Base-by-base conservation (phyloP, 2,797 vertebrate species). In the Ctenopoma multispine region DNA sequence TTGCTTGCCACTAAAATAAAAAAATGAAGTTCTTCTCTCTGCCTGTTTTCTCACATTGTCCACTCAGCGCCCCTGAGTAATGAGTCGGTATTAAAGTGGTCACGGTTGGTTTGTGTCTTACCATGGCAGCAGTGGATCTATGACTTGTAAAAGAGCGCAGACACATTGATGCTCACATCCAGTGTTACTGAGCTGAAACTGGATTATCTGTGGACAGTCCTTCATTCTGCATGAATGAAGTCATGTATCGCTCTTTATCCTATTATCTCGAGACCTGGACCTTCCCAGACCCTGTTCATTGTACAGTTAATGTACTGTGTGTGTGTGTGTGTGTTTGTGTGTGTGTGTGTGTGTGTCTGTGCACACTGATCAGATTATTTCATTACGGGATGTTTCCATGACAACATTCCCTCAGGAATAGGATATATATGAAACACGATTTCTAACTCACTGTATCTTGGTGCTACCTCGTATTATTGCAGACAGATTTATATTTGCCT, bases 371-470 rank as follows among this genome's bases (percentile, higher is more conserved):
- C 23, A 5, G 4, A 60, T 75, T 58, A 85, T 69, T 70, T 76
- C 3, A 81, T 78, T 54, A 59, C 24, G 24, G 44, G 43, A 41
- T 47, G 76, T 88, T 88, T 74, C 81, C 83, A 84, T 87, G 75
- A 76, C 81, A 81, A 80, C 73, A 14, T 63, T 14, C 57, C 54
- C 53, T 56, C 15, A 29, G 38, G 58, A 67, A 18, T 20, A 47
- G 9, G 21, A 68, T 43, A 29, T 48, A 41, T n/a, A 46, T 56
- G 36, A 66, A 51, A 20, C 21, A 20, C 54, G 40, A 14, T 15
- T 53, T 7, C 31, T 27, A 11, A 41, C 36, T 62, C 9, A 24
- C 11, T 63, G 21, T 44, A 38, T 38, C 24, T 48, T 46, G n/a
- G 44, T 8, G 18, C 44, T 27, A 34, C n/a, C 27, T 57, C 18